Evolutionary conservation across 2,888 invertebrate genomes (phyloP).

Genomic region (Tipula confusa): DNA sequence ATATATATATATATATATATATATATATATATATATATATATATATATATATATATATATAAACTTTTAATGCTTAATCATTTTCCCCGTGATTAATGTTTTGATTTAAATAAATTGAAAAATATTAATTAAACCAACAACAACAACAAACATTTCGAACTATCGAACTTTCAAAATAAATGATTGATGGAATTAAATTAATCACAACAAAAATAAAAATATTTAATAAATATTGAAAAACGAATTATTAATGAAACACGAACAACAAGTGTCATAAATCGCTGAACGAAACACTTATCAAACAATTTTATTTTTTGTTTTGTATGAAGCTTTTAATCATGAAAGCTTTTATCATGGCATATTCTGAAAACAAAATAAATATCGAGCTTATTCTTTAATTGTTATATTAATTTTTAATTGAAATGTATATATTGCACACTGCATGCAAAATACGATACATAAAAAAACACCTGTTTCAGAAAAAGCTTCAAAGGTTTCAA

Average conservation of each 20-base stretch:
- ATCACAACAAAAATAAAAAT: neutral
- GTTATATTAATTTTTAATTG: no score
- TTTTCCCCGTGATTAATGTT: slow-evolving; percentile 12
- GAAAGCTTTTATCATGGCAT: neutral
- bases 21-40: no score
- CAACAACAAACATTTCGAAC: neutral
- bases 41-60: no score
- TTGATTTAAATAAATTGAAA: slow-evolving; percentile 25
- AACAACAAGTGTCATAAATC: neutral
- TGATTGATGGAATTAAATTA: neutral
- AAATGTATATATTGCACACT: no score
- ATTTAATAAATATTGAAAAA: neutral
- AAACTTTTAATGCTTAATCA: slow-evolving; percentile 25
- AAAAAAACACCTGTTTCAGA: no score
- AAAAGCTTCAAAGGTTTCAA: no score
- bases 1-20: no score
- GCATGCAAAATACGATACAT: no score
- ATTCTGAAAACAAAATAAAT: neutral
- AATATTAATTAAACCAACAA: slow-evolving; percentile 14
- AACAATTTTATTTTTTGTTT: no score
- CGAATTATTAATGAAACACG: neutral
- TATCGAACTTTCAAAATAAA: neutral
- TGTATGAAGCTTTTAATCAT: neutral
- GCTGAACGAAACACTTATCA: neutral
- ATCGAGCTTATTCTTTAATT: no score